These are phyloP conservation scores for Corvus hawaiiensis DNA, from an alignment of 2,113 vertebrate genomes.

Conservation along the genomic window DNA sequence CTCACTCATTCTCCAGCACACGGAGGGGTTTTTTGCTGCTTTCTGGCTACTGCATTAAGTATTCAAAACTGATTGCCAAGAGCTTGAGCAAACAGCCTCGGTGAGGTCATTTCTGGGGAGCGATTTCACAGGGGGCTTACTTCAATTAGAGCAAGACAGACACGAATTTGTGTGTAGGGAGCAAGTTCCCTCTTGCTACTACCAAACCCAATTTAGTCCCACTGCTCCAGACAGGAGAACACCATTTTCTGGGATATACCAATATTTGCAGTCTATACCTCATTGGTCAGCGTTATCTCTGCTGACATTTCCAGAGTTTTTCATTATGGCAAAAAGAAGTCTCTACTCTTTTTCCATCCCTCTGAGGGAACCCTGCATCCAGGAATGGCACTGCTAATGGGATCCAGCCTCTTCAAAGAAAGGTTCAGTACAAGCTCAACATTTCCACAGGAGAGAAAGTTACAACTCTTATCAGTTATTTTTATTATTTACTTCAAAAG, in stretches of 20 bases:
- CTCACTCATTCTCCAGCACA: background rate
- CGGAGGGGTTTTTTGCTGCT: background rate
- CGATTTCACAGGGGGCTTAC: slow-evolving; percentile 18
- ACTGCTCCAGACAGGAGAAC: background rate
- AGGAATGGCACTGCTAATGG: background rate
- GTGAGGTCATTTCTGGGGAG: slow-evolving; percentile 33
- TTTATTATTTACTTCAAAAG: background rate
- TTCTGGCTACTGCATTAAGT: background rate
- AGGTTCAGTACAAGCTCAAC: background rate
- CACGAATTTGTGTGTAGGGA: background rate
- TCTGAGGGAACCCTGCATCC: background rate
- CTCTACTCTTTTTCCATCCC: background rate
- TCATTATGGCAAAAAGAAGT: background rate
- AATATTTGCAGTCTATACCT: background rate
- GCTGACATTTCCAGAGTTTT: background rate
- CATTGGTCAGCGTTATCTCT: background rate
- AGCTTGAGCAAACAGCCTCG: background rate
- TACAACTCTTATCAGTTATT: background rate
- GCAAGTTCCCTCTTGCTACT: background rate
- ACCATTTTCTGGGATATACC: background rate
- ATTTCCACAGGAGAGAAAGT: background rate
- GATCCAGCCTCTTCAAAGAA: background rate
- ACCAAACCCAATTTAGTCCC: background rate
- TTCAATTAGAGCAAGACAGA: background rate
- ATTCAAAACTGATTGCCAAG: slow-evolving; percentile 8